phyloP scores from a whole-genome alignment of 2,797 vertebrate species.

The Syngnathus rostellatus region DNA sequence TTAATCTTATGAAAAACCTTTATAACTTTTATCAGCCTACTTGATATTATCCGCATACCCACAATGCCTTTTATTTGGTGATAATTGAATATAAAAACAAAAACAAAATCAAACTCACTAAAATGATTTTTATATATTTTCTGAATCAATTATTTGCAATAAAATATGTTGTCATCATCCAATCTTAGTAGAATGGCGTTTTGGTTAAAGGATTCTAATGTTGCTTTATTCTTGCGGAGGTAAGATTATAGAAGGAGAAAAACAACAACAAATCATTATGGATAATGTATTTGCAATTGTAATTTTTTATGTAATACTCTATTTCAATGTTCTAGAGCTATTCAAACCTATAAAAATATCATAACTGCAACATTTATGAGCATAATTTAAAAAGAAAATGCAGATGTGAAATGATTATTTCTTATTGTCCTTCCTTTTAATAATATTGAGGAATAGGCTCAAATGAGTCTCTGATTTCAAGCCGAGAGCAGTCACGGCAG shows the following conservation, averaged over 20 bases:
- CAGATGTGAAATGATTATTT: not conserved
- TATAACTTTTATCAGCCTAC: no score
- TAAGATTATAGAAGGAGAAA: not conserved
- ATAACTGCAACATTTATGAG: not conserved
- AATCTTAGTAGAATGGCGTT: not conserved
- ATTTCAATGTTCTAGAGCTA: not conserved
- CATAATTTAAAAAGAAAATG: not conserved
- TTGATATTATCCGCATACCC: no score
- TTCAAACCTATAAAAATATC: not conserved
- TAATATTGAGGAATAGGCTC: constrained; percentile 24
- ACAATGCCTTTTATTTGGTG: no score
- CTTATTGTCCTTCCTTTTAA: not conserved
- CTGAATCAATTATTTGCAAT: not conserved
- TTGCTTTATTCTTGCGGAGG: not conserved
- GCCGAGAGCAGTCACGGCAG: constrained; percentile 47
- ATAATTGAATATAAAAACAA: no score
- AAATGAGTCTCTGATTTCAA: constrained; percentile 45
- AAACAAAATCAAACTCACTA: no score
- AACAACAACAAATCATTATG: not conserved
- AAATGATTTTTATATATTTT: not conserved
- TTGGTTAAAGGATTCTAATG: not conserved
- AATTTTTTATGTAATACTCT: not conserved
- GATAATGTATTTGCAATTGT: not conserved
- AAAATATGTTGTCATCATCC: not conserved
- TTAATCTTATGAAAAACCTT: no score